Evolutionary conservation across 2,888 invertebrate genomes (phyloP), one percentile per base, ranked within the genome.

Genomic region (Crepidodera aurea): DNA sequence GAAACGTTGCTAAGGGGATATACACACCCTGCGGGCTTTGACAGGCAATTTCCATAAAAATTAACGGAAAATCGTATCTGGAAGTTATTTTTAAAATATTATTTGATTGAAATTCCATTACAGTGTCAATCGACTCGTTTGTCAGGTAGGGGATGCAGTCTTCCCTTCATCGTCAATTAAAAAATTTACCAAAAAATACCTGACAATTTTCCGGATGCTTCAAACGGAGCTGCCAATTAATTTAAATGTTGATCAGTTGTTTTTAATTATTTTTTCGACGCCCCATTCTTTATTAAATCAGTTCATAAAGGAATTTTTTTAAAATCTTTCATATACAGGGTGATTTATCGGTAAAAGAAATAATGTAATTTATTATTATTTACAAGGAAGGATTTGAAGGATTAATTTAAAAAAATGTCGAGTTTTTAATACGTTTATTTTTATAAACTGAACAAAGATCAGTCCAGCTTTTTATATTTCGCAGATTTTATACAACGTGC

Each of bases 41-140:
- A 42, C 42, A 42, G 18, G 42, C 42, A 42, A 42, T 42, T 42
- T 42, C 42, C 42, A 42, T 42, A 42, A 42, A 42, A 42, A 42
- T 42, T 42, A 42, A 42, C 18, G 18, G 4, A n/a, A 42, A 42
- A 42, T 42, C 42, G 42, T 16, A 42, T 42, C 42, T 15, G 18
- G 42, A 42, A 42, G 42, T 42, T 42, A 42, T 42, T 42, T 42
- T 42, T 42, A 42, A 42, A 42, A 42, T 42, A 42, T 19, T n/a
- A 42, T 42, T 42, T 19, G 42, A 42, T 42, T 42, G 42, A 42
- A 42, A 42, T 42, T 42, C 42, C 42, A 16, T 42, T 42, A 42
- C 42, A 16, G 16, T 13, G 42, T 42, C 42, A 42, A 4, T 19
- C 16, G 18, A 15, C 18, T 13, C 16, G 42, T 42, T 42, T 42